Conservation (phyloP, 1,140 invertebrate species). For the Atta colombica region DNA sequence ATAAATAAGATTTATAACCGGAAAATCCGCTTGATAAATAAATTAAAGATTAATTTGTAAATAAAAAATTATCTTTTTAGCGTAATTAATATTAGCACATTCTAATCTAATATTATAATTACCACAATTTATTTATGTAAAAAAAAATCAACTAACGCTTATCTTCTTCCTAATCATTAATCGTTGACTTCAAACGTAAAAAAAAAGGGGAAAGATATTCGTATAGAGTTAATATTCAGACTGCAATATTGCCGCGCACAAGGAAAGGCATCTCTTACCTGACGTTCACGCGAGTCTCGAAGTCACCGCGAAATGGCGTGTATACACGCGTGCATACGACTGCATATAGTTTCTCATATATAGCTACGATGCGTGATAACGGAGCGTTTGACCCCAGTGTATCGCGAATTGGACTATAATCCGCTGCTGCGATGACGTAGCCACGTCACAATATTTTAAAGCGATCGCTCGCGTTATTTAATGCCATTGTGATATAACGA, state of each 20-base stretch:
- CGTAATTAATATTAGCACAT: background rate
- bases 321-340: conserved; percentile 2
- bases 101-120: conserved; percentile 13
- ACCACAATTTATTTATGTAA: background rate
- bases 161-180: background rate
- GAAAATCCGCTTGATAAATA: background rate
- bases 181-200: background rate
- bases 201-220: background rate
- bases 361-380: conserved; percentile 67
- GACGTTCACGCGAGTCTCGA: background rate
- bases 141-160: background rate
- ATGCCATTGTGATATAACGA: conserved; percentile 28
- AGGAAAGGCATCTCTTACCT: background rate
- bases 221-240: background rate
- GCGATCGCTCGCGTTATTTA: conserved; percentile 30
- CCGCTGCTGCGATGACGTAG: conserved; percentile 68
- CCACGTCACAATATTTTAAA: conserved; percentile 56
- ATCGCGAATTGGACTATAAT: conserved; percentile 78
- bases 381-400: conserved; percentile 78
- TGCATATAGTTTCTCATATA: conserved; percentile 22
- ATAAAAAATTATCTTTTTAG: background rate
- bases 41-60: background rate
- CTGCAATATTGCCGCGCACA: background rate
- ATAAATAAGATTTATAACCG: background rate
- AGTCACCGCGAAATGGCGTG: conserved; percentile 14